A percentile compares a stretch with the other conserved stretches of the same genome.
Evolutionary conservation across 2,797 vertebrate species (phyloP).

Genomic region (Mormyrus hasselquistii): DNA sequence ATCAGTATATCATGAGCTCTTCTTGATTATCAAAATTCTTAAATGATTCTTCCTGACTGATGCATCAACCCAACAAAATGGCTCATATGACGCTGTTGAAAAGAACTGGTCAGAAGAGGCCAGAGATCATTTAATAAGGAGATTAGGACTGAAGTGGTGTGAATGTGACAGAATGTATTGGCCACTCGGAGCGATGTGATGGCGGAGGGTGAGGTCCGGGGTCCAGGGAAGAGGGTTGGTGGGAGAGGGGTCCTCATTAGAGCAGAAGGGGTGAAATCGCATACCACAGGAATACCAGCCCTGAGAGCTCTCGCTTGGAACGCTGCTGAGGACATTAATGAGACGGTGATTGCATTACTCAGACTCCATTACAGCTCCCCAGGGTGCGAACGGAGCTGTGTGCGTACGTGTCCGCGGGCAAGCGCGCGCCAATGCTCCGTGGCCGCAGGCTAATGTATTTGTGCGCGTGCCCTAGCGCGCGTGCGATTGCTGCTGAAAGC

Average conservation of each 20-base stretch:
- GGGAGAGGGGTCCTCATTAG: slow-evolving; percentile 11
- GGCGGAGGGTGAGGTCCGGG: background rate
- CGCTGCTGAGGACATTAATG: slow-evolving; percentile 41
- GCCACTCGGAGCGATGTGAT: background rate
- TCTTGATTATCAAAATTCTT: background rate
- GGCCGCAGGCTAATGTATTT: background rate
- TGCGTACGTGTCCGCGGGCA: slow-evolving; percentile 9
- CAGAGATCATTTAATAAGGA: background rate
- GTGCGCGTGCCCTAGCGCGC: slow-evolving; percentile 40
- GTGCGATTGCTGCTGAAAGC: background rate
- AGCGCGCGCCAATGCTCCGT: background rate
- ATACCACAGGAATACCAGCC: slow-evolving; percentile 50
- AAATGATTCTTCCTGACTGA: background rate
- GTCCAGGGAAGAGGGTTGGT: background rate
- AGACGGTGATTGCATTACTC: slow-evolving; percentile 59
- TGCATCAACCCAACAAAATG: background rate
- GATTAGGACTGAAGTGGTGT: background rate
- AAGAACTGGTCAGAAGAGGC: background rate
- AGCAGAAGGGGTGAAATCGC: slow-evolving; percentile 47
- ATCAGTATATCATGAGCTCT: background rate
- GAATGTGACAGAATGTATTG: background rate
- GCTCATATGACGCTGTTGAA: background rate
- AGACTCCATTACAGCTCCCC: slow-evolving; percentile 64
- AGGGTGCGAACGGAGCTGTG: slow-evolving; percentile 34
- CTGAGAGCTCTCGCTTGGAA: slow-evolving; percentile 42